phyloP scores from a whole-genome alignment of 1,140 invertebrate genomes.

The Papilio polyxenes region DNA sequence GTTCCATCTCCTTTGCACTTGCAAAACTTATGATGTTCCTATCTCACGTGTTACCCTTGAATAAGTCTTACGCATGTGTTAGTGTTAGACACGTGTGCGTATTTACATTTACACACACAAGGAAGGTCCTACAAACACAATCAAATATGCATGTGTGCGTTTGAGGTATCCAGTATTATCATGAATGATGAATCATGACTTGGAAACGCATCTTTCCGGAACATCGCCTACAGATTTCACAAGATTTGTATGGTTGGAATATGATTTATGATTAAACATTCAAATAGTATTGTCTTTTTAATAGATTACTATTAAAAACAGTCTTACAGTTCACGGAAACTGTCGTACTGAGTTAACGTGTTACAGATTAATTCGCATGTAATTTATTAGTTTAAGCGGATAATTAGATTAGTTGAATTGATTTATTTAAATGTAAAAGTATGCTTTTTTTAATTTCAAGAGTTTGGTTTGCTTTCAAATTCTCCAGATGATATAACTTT shows the following conservation, averaged over 20 bases:
- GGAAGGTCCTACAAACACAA: conserved; percentile 41
- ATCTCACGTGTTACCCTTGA: conserved; percentile 71
- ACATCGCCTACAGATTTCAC: conserved; percentile 31
- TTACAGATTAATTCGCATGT: background rate
- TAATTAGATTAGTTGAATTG: too few species aligned
- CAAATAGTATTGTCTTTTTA: background rate
- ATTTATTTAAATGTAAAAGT: too few species aligned
- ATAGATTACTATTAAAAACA: background rate
- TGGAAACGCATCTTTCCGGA: conserved; percentile 39
- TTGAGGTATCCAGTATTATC: conserved; percentile 54
- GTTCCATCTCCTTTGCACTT: conserved; percentile 55
- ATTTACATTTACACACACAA: conserved; percentile 38
- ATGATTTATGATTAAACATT: conserved; percentile 9
- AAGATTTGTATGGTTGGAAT: conserved; percentile 29
- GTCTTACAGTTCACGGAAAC: background rate
- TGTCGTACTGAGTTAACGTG: background rate
- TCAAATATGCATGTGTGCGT: conserved; percentile 47
- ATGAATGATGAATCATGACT: conserved; percentile 56
- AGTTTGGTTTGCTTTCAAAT: too few species aligned
- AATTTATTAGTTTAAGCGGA: too few species aligned
- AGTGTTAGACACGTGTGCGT: conserved; percentile 54
- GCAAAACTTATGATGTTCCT: conserved; percentile 57
- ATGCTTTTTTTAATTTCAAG: too few species aligned
- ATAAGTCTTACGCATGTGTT: conserved; percentile 65
- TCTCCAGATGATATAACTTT: too few species aligned